These are phyloP conservation scores for Notospermus geniculatus DNA, from an alignment of 1,140 invertebrate species.

Conservation along the genomic window DNA sequence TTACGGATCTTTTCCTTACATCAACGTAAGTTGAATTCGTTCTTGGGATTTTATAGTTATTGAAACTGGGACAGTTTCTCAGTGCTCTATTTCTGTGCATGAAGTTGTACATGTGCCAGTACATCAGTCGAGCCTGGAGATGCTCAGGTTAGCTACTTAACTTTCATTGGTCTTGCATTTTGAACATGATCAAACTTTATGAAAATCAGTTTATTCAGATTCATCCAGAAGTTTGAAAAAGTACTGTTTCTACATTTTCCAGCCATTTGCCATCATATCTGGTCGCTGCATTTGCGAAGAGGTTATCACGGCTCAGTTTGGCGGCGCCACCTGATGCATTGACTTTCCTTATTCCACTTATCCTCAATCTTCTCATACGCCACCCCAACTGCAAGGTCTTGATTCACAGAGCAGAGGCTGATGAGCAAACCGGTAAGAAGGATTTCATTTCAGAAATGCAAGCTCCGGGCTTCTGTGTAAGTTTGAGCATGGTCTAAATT, in stretches of 20 bases:
- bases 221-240: too few relatives aligned
- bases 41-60: not conserved
- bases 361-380: slow-evolving; percentile 81
- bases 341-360: slow-evolving; percentile 75
- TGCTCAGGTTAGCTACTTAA: too few relatives aligned
- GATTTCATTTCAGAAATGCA: too few relatives aligned
- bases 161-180: too few relatives aligned
- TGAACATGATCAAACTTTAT: too few relatives aligned
- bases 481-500: not conserved
- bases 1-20: slow-evolving; percentile 85
- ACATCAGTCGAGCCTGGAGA: too few relatives aligned
- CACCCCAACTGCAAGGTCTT: slow-evolving; percentile 81
- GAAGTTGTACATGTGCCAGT: too few relatives aligned
- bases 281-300: slow-evolving; percentile 91
- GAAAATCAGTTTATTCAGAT: too few relatives aligned
- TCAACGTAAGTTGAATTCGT: slow-evolving; percentile 74
- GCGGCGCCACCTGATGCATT: slow-evolving; percentile 78
- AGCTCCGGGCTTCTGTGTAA: not conserved
- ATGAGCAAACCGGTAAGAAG: not conserved
- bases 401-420: slow-evolving; percentile 61
- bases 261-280: slow-evolving; percentile 87
- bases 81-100: not conserved
- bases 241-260: slow-evolving; percentile 40
- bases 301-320: slow-evolving; percentile 77
- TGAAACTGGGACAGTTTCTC: not conserved